These are phyloP conservation scores for Pseudochaenichthys georgianus DNA, from an alignment of 2,797 vertebrate species.

Conservation along the genomic window DNA sequence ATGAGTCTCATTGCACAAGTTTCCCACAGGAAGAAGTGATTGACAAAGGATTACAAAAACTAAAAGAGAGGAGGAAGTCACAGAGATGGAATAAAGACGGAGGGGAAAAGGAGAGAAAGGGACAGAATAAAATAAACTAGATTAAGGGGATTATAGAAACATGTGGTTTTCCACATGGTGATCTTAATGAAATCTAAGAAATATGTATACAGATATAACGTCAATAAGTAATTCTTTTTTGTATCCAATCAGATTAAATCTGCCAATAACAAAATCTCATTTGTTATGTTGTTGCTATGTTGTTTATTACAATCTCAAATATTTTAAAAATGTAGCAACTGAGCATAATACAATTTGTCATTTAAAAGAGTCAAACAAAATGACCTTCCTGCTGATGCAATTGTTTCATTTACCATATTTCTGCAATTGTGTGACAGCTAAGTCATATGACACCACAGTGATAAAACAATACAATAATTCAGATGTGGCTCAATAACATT, in stretches of 20 bases:
- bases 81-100: conserved; percentile 1
- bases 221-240: not conserved
- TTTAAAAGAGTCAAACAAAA: too few species aligned
- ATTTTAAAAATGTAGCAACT: too few species aligned
- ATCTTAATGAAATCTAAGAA: not conserved
- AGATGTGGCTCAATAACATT: too few species aligned
- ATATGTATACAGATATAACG: not conserved
- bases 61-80: conserved; percentile 13
- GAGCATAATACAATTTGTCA: too few species aligned
- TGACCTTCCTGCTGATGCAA: too few species aligned
- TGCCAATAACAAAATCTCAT: too few species aligned
- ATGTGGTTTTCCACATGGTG: conserved; percentile 5
- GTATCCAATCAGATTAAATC: not conserved
- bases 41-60: conserved; percentile 7
- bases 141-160: conserved; percentile 1
- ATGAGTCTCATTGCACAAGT: not conserved
- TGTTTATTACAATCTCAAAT: too few species aligned
- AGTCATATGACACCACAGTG: too few species aligned
- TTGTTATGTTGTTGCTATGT: too few species aligned
- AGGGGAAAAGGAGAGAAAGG: not conserved
- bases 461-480: too few species aligned
- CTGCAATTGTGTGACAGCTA: too few species aligned
- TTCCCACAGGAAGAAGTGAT: not conserved
- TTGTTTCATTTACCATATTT: too few species aligned
- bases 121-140: not conserved